Evolutionary conservation across 53 echinoderm and acorn worm species (phyloP).

Genomic region (Holothuria scabra): DNA sequence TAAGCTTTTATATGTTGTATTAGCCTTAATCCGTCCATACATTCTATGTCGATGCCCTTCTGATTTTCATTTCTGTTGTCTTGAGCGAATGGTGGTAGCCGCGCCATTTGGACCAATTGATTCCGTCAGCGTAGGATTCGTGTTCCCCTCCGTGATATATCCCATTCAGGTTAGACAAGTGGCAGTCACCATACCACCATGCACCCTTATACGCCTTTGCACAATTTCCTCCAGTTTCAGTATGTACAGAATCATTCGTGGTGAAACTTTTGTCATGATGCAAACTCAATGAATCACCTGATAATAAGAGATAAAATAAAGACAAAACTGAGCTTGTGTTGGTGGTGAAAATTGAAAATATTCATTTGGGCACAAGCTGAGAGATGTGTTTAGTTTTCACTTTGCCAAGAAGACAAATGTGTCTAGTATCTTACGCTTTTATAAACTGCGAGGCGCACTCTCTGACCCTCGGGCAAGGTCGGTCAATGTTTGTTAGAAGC

Average conservation of each 20-base stretch:
- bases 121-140: slow-evolving; percentile 46
- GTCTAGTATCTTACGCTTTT: too few relatives aligned
- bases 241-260: slow-evolving; percentile 42
- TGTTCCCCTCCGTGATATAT: slow-evolving; percentile 47
- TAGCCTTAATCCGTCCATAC: too few relatives aligned
- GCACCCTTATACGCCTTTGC: slow-evolving; percentile 16
- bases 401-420: too few relatives aligned
- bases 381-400: too few relatives aligned
- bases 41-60: too few relatives aligned
- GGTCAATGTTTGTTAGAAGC: too few relatives aligned
- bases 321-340: too few relatives aligned
- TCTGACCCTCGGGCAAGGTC: too few relatives aligned
- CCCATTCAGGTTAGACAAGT: slow-evolving; percentile 48
- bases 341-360: too few relatives aligned
- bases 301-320: neutral
- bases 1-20: too few relatives aligned
- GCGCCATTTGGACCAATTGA: slow-evolving; percentile 47
- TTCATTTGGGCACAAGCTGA: too few relatives aligned
- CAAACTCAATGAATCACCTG: neutral
- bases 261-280: neutral
- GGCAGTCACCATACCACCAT: slow-evolving; percentile 52
- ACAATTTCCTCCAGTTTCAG: neutral
- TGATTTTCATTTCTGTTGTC: slow-evolving; percentile 53
- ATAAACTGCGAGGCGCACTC: too few relatives aligned
- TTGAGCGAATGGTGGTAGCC: slow-evolving; percentile 50